Conservation (phyloP, 2,113 vertebrate genomes). For the Oceanites oceanicus region DNA sequence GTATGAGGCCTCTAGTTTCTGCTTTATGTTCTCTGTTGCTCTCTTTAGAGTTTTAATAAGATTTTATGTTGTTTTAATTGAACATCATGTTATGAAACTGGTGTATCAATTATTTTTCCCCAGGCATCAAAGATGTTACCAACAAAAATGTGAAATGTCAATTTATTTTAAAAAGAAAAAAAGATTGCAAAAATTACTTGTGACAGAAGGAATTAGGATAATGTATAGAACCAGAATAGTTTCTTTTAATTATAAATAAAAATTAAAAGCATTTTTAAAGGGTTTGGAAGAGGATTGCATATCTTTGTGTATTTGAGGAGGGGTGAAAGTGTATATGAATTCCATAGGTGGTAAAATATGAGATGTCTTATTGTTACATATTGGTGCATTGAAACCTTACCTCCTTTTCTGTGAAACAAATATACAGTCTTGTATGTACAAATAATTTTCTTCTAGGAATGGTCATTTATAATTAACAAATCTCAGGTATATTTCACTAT, state of each 20-base stretch:
- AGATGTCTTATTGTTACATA: neutral
- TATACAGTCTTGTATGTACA: neutral
- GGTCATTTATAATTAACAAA: neutral
- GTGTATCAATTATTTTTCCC: slow-evolving; percentile 24
- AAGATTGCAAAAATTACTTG: neutral
- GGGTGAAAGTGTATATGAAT: neutral
- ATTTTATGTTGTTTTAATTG: neutral
- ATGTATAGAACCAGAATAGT: neutral
- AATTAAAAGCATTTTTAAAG: too few relatives aligned
- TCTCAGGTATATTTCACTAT: neutral
- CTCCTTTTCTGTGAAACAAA: neutral
- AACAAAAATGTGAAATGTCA: neutral
- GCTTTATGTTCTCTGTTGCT: neutral
- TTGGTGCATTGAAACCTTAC: neutral
- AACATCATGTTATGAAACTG: slow-evolving; percentile 19
- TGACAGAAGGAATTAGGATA: neutral
- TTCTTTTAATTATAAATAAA: neutral
- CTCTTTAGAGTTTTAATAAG: neutral
- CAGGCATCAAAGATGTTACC: neutral
- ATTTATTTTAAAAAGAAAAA: neutral
- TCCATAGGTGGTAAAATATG: neutral
- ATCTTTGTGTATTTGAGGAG: neutral
- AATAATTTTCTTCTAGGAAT: neutral
- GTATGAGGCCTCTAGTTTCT: neutral
- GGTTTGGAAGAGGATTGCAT: neutral